phyloP scores from a whole-genome alignment of 2,797 vertebrate genomes.

The Aeoliscus strigatus region DNA sequence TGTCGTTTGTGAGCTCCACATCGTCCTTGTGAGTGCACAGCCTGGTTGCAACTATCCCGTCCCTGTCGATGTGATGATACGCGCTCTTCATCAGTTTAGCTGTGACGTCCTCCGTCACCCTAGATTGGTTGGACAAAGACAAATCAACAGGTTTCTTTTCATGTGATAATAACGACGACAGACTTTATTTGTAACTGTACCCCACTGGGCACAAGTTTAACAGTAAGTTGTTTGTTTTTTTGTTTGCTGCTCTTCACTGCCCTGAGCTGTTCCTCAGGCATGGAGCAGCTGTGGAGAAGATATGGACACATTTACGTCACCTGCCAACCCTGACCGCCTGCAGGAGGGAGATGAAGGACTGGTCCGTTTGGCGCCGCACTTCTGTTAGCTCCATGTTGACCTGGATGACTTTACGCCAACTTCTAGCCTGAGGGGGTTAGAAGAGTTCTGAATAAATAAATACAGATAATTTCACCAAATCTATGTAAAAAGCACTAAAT shows the following conservation, averaged over 20 bases:
- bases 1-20: conserved; percentile 89
- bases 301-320: conserved; percentile 60
- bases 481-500: too few species aligned
- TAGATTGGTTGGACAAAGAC: conserved; percentile 41
- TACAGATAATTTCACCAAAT: too few species aligned
- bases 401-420: conserved; percentile 90
- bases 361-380: conserved; percentile 89
- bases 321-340: conserved; percentile 89
- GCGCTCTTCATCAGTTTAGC: conserved; percentile 77
- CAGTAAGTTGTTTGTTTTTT: too few species aligned
- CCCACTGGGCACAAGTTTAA: too few species aligned
- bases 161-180: too few species aligned
- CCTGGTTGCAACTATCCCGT: conserved; percentile 90
- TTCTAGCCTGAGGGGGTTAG: conserved; percentile 85
- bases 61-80: conserved; percentile 80
- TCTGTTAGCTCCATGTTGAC: conserved; percentile 90
- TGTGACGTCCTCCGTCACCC: conserved; percentile 88
- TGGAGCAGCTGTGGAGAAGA: too few species aligned
- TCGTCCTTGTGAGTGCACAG: conserved; percentile 97
- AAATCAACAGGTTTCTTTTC: too few species aligned
- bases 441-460: too few species aligned
- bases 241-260: too few species aligned
- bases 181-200: too few species aligned
- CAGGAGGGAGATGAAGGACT: conserved; percentile 86
- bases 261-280: too few species aligned